Percentiles rank a stretch among this genome's conserved stretches.
Evolutionary conservation across 2,113 vertebrate species (phyloP).

Genomic region (Ciconia boyciana): DNA sequence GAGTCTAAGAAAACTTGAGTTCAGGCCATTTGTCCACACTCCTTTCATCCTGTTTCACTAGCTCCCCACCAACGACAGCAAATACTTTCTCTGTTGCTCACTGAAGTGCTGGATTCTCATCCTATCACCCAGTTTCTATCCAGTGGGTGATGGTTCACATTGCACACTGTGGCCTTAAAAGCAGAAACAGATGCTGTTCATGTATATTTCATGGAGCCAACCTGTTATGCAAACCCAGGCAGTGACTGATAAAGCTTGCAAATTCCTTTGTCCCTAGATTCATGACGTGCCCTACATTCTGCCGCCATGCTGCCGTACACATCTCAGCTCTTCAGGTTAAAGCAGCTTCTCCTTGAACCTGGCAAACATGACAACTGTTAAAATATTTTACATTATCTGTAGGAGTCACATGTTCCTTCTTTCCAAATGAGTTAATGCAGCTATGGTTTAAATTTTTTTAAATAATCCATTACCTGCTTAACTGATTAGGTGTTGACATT

Average conservation of each 20-base stretch:
- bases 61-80: neutral
- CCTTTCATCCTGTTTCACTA: neutral
- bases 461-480: constrained; percentile 61
- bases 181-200: constrained; percentile 63
- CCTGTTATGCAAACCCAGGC: constrained; percentile 12
- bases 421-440: constrained; percentile 34
- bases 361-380: constrained; percentile 37
- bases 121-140: neutral
- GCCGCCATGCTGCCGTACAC: neutral
- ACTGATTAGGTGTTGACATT: constrained; percentile 55
- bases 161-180: constrained; percentile 46
- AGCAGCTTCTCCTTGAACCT: constrained; percentile 18
- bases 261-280: constrained; percentile 50
- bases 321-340: constrained; percentile 28
- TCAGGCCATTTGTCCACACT: neutral
- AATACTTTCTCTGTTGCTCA: neutral
- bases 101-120: neutral
- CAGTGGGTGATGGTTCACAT: constrained; percentile 1
- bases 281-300: constrained; percentile 40
- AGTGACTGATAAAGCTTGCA: constrained; percentile 35
- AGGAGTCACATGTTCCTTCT: neutral
- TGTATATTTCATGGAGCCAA: constrained; percentile 49
- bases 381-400: constrained; percentile 34
- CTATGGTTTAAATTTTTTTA: neutral
- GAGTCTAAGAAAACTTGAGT: neutral